Base-by-base conservation (phyloP, 2,797 vertebrate species). In the Melanotaenia trifasciata region DNA sequence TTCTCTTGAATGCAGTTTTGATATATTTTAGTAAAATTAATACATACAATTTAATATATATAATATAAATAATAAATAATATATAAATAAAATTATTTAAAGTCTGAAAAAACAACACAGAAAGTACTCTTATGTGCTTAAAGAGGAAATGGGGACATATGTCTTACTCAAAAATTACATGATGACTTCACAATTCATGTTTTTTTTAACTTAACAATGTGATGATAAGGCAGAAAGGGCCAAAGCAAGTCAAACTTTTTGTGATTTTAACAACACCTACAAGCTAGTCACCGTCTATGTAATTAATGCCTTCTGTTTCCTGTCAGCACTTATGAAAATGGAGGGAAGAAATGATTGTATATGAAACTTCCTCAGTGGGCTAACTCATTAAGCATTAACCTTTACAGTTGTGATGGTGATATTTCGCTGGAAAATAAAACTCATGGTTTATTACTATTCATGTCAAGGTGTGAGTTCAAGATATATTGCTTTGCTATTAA, bases 391-490 rank as follows among this genome's bases (percentile, higher is more conserved):
- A 54, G 22, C 30, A 16, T 38, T 53, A 63, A 60, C 58, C n/a
- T 51, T 35, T 50, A 32, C 24, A 74, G 56, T 47, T 79, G 51
- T 62, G 22, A 54, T 54, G 12, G 18, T 60, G 32, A 80, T 26
- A 20, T 50, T 33, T 56, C 68, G 9, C 22, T 59, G 13, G 62
- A 66, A 56, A 67, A 38, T 47, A 57, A 65, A 65, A 22, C 8
- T 63, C 13, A n/a, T 61, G 4, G 32, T 80, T 78, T 78, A 33
- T 68, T 47, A 30, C 26, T 80, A 45, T 32, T 65, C 1, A 64
- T 72, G 62, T 73, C 58, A 78, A 78, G 62, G 59, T 76, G 58
- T 65, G 60, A n/a, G 1, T 64, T 70, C 20, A 64, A 47, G 68
- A 84, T 59, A 16, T 32, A 61, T 28, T 26, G 65, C 43, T 64